Evolutionary conservation across 2,113 vertebrate species (phyloP).

Genomic region (Boleophthalmus pectinirostris): DNA sequence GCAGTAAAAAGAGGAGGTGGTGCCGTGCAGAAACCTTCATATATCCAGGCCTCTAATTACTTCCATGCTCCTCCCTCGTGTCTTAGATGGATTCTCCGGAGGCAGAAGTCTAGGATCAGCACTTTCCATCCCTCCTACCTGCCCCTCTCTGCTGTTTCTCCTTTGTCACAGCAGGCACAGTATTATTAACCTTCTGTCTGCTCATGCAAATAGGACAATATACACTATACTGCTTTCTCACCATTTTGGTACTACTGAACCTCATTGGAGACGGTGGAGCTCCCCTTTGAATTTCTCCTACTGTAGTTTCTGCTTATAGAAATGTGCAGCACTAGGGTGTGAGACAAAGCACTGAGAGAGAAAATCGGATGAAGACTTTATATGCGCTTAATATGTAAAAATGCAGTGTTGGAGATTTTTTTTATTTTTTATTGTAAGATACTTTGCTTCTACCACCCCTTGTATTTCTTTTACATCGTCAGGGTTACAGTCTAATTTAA

Average conservation of each 20-base stretch:
- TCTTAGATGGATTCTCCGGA: constrained; percentile 64
- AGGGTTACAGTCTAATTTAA: constrained; percentile 3
- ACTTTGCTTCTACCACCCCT: no score
- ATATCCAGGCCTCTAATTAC: constrained; percentile 68
- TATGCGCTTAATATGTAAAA: no score
- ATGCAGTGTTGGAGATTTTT: no score
- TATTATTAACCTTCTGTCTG: constrained; percentile 79
- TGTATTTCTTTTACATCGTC: no score
- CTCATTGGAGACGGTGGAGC: constrained; percentile 45
- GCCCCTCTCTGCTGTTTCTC: constrained; percentile 52
- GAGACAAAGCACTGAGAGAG: constrained; percentile 10
- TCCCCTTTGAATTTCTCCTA: constrained; percentile 42
- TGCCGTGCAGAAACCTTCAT: constrained; percentile 50
- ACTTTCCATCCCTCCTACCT: constrained; percentile 66
- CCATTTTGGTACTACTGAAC: constrained; percentile 19
- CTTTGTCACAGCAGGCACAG: constrained; percentile 66
- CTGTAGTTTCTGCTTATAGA: constrained; percentile 39
- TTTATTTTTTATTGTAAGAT: no score
- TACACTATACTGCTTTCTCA: constrained; percentile 30
- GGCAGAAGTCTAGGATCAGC: constrained; percentile 70
- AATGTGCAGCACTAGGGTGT: constrained; percentile 34
- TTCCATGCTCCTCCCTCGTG: constrained; percentile 58
- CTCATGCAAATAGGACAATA: constrained; percentile 69
- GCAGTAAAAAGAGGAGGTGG: constrained; percentile 36
- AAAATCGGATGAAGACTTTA: constrained; percentile 7